Evolutionary conservation across 2,113 vertebrate species (phyloP).

Genomic region (Scophthalmus maximus): DNA sequence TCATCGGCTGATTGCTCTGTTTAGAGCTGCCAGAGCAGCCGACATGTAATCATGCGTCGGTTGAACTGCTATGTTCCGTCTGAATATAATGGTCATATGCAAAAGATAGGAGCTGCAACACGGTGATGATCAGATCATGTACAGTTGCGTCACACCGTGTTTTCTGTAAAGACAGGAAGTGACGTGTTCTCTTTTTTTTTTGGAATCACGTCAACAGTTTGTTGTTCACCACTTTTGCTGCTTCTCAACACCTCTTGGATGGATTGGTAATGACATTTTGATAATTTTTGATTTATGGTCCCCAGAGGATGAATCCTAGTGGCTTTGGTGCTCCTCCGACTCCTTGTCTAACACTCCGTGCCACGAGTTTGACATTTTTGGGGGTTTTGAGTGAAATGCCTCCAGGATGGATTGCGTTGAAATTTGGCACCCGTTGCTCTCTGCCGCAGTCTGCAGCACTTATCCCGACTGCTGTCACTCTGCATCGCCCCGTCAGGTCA

Average conservation of each 20-base stretch:
- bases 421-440: background rate
- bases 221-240: too few relatives aligned
- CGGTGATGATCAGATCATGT: too few relatives aligned
- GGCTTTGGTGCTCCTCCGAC: background rate
- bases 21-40: background rate
- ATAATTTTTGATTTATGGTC: background rate
- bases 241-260: background rate
- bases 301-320: background rate
- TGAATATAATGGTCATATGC: too few relatives aligned
- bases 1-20: slow-evolving; percentile 66
- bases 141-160: too few relatives aligned
- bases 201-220: too few relatives aligned
- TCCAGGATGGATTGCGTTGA: background rate
- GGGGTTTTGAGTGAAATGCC: background rate
- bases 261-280: background rate
- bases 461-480: too few relatives aligned
- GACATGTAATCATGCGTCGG: background rate
- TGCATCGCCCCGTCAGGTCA: slow-evolving; percentile 14
- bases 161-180: too few relatives aligned
- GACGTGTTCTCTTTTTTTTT: too few relatives aligned
- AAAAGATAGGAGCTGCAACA: too few relatives aligned
- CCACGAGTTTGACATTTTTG: too few relatives aligned
- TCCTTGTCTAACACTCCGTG: background rate
- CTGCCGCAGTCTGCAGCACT: slow-evolving; percentile 14
- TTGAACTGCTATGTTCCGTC: too few relatives aligned